Percentiles rank a stretch among this genome's conserved stretches.
Evolutionary conservation across 2,797 vertebrate species (phyloP).

Genomic region (Enteromius afrohamiltoni): DNA sequence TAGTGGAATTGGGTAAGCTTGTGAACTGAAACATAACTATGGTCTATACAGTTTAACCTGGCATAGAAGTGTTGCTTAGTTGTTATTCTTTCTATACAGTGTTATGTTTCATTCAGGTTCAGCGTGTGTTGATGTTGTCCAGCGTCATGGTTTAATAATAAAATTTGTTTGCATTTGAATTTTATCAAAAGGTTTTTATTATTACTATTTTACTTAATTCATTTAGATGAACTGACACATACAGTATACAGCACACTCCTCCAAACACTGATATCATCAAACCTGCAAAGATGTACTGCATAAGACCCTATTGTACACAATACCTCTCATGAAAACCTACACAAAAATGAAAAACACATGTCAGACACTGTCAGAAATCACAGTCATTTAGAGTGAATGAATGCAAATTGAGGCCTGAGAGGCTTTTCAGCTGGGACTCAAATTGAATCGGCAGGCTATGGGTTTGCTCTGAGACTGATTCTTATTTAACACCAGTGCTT

Average conservation of each 20-base stretch:
- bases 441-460: conserved; percentile 40
- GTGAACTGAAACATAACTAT: neutral
- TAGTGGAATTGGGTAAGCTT: neutral
- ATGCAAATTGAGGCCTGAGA: conserved; percentile 24
- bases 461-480: conserved; percentile 37
- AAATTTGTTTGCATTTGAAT: neutral
- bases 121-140: too few relatives aligned
- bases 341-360: neutral
- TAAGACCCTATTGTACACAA: neutral
- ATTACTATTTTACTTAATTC: too few relatives aligned
- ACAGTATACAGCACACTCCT: neutral
- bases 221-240: neutral
- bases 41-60: neutral
- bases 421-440: conserved; percentile 17
- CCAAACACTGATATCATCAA: neutral
- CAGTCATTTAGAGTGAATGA: conserved; percentile 15
- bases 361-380: conserved; percentile 2
- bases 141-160: neutral
- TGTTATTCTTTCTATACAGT: neutral
- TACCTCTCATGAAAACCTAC: conserved; percentile 1
- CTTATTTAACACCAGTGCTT: conserved; percentile 44
- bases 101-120: neutral
- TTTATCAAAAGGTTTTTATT: neutral
- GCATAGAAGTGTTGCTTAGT: neutral
- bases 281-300: neutral